phyloP scores from a whole-genome alignment of 2,888 invertebrate species.

The Scaptomyza tumidula region DNA sequence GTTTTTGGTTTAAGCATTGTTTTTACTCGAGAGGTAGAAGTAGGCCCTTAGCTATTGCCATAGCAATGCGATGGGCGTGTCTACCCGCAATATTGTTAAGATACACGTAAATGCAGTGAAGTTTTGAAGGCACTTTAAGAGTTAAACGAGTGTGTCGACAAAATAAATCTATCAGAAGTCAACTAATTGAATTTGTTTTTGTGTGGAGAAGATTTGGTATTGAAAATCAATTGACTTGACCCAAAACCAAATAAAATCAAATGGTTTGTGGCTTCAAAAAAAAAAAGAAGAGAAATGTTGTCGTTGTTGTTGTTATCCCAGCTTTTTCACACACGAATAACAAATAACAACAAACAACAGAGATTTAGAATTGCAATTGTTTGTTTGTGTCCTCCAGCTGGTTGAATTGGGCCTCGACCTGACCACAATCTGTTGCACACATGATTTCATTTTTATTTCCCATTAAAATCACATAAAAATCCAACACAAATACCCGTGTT shows the following conservation, averaged over 20 bases:
- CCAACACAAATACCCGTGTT: constrained; percentile 57
- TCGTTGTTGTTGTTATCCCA: constrained; percentile 4
- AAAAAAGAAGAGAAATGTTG: constrained; percentile 50
- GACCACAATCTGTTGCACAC: constrained; percentile 78
- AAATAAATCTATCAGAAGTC: constrained; percentile 54
- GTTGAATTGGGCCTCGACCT: constrained; percentile 7
- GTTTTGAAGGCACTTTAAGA: constrained; percentile 1
- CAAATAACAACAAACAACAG: constrained; percentile 28
- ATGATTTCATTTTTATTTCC: constrained; percentile 80
- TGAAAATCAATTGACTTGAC: constrained; percentile 52
- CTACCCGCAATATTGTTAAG: too few relatives aligned
- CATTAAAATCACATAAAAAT: constrained; percentile 78
- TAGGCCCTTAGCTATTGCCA: constrained; percentile 30
- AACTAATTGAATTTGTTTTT: constrained; percentile 65
- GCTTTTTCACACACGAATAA: constrained; percentile 22
- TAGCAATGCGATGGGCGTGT: constrained; percentile 47
- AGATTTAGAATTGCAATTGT: constrained; percentile 38
- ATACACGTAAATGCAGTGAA: too few relatives aligned
- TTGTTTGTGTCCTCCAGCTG: constrained; percentile 20
- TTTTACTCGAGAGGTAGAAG: background rate
- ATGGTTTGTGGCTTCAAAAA: constrained; percentile 66
- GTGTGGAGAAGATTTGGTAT: background rate
- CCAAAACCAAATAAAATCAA: constrained; percentile 61
- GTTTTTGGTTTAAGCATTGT: constrained; percentile 9
- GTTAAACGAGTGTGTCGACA: constrained; percentile 26